Evolutionary conservation across 2,888 invertebrate species (phyloP).

Genomic region (Spodoptera exigua): DNA sequence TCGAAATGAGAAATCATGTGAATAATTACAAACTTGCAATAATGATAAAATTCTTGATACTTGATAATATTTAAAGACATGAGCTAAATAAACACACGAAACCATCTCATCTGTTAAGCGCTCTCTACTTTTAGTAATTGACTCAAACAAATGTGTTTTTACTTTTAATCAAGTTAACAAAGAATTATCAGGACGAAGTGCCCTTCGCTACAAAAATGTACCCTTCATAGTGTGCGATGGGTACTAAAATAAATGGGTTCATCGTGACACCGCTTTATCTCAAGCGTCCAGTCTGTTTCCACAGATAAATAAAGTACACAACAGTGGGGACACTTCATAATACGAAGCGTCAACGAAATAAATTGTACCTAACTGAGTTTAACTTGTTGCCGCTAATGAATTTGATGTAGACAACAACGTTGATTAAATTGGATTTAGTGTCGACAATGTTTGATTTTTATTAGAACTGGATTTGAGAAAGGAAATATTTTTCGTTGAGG

Average conservation of each 20-base stretch:
- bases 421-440: constrained; percentile 17
- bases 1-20: no score
- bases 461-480: no score
- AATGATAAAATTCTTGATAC: no score
- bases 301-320: constrained; percentile 55
- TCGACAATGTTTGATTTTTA: not conserved
- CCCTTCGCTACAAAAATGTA: constrained; percentile 10
- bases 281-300: constrained; percentile 26
- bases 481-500: no score
- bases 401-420: constrained; percentile 52
- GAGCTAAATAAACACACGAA: no score
- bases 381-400: constrained; percentile 71
- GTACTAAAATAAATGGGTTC: constrained; percentile 34
- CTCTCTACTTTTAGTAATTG: no score
- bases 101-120: no score
- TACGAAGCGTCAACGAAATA: constrained; percentile 66
- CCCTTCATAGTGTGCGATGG: constrained; percentile 5
- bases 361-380: constrained; percentile 67
- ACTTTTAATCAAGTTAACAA: constrained; percentile 12
- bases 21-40: no score
- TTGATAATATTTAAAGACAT: not conserved
- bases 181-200: not conserved
- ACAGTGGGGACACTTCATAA: constrained; percentile 53
- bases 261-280: constrained; percentile 39
- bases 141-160: no score